These are phyloP conservation scores for Phyto melanocephala DNA, from an alignment of 2,888 invertebrate genomes.

Conservation along the genomic window DNA sequence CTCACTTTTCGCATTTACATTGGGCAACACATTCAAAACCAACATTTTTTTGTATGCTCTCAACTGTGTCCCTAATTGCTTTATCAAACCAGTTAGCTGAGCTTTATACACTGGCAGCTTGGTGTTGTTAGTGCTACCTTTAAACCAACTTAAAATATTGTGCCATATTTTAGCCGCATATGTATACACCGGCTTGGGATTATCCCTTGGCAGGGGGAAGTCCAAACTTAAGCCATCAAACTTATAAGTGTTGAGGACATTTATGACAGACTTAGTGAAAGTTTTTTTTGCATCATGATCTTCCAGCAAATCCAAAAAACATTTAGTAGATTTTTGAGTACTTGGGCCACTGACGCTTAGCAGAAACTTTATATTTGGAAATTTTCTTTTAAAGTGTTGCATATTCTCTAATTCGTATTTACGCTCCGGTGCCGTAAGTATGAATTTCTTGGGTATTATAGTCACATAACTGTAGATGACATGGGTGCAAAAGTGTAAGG, in stretches of 20 bases:
- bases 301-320: slow-evolving; percentile 85
- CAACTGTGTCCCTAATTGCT: slow-evolving; percentile 86
- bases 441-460: slow-evolving; percentile 84
- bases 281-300: slow-evolving; percentile 84
- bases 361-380: slow-evolving; percentile 85
- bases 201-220: slow-evolving; percentile 89
- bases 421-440: slow-evolving; percentile 84
- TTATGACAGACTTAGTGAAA: slow-evolving; percentile 86
- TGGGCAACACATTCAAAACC: slow-evolving; percentile 85
- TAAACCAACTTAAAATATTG: slow-evolving; percentile 85
- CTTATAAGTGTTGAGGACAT: slow-evolving; percentile 85
- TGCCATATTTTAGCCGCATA: slow-evolving; percentile 84
- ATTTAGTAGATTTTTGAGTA: slow-evolving; percentile 82
- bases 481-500: slow-evolving; percentile 88
- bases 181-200: slow-evolving; percentile 86
- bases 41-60: slow-evolving; percentile 83
- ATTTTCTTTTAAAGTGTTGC: slow-evolving; percentile 84
- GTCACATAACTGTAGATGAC: slow-evolving; percentile 89
- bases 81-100: slow-evolving; percentile 87
- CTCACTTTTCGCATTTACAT: slow-evolving; percentile 87
- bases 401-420: slow-evolving; percentile 86
- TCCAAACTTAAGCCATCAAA: slow-evolving; percentile 93
- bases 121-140: slow-evolving; percentile 83
- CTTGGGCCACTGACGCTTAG: slow-evolving; percentile 88
- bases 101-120: slow-evolving; percentile 88